Base-by-base conservation (phyloP, 2,113 vertebrate genomes). In the Falco punctatus region DNA sequence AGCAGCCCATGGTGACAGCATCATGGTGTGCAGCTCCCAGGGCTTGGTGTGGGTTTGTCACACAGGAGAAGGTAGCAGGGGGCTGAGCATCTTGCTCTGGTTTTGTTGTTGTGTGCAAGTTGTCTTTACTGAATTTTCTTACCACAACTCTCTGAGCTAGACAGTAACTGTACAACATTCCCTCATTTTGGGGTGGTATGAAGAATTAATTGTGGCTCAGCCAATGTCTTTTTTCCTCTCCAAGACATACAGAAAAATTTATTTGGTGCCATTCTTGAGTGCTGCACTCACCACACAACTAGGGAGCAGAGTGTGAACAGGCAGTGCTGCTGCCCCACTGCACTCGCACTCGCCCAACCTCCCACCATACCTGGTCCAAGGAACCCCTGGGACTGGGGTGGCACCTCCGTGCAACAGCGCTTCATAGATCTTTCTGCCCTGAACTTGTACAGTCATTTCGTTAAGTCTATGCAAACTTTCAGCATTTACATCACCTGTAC, bases 311-410 rank as follows among this genome's bases (percentile, higher is more conserved):
- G 5, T 30, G 30, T 51, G 24, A 59, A n/a, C 17, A 61, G 44
- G 35, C 35, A 32, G 22, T 19, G 27, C 7, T 58, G 26, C 49
- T 83, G 61, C 28, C 42, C 20, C 13, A 28, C 11, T 23, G 49
- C 38, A 8, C 13, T 40, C 4, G 49, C 38, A 8, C 13, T 40
- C 4, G 1, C 32, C 23, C 78, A 92, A 7, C 9, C 21, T 89
- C 15, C 12, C 3, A 17, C n/a, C 2, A 0, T 6, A 4, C 33
- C 64, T 64, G 19, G 14, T 35, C 27, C 52, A 71, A 42, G 27
- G 15, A 72, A 42, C 3, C 13, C 16, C 23, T 13, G 12, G 27
- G 18, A 30, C 10, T 26, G 26, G 11, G 14, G 8, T 38, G 48
- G 28, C 32, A 72, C 14, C 46, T 33, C 22, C 66, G 24, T 23